Conservation (phyloP, 2,113 vertebrate genomes). For the Siniperca chuatsi region DNA sequence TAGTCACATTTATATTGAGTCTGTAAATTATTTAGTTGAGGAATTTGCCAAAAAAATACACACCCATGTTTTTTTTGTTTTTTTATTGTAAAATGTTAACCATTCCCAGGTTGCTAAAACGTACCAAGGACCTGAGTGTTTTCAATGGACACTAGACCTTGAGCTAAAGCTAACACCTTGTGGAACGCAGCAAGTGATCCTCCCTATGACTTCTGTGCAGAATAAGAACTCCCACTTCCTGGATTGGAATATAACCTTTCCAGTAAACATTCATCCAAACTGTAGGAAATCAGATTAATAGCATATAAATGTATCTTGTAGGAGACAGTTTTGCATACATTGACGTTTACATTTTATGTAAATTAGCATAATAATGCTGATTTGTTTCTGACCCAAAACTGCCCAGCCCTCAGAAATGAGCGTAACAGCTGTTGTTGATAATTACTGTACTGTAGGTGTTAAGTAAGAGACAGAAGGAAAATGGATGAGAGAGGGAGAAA, state of each 20-base stretch:
- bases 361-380: slow-evolving; percentile 8
- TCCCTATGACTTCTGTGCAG: background rate
- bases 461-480: slow-evolving; percentile 53
- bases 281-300: background rate
- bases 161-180: background rate
- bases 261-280: slow-evolving; percentile 9
- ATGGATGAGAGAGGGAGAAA: slow-evolving; percentile 11
- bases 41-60: no score
- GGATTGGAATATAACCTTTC: background rate
- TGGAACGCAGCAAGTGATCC: background rate
- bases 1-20: background rate
- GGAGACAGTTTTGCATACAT: background rate
- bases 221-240: background rate
- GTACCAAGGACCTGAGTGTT: no score
- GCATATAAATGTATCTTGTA: background rate
- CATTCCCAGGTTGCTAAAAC: no score
- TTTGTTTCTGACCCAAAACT: slow-evolving; percentile 34
- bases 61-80: no score
- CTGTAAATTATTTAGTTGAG: no score
- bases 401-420: slow-evolving; percentile 38
- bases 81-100: no score
- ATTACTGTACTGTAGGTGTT: slow-evolving; percentile 63
- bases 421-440: slow-evolving; percentile 58
- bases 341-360: background rate
- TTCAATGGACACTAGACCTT: background rate